Evolutionary conservation across 2,113 vertebrate genomes (phyloP).

Genomic region (Montifringilla adamsi): DNA sequence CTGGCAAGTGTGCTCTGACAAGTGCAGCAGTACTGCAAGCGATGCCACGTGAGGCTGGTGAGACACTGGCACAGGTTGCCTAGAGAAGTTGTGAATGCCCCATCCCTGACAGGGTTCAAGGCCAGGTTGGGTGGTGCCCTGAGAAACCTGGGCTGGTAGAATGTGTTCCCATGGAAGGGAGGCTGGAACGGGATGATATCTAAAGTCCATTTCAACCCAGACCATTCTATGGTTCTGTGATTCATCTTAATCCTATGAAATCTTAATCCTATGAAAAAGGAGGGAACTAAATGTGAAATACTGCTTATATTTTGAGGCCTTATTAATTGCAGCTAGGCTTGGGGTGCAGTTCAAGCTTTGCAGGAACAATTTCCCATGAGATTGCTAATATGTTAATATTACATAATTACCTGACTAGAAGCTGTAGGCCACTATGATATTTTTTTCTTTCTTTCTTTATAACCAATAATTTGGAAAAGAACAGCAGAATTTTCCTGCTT

Average conservation of each 20-base stretch:
- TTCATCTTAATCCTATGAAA: not conserved
- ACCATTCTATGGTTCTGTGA: not conserved
- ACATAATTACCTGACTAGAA: not conserved
- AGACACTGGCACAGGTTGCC: not conserved
- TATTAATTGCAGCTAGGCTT: not conserved
- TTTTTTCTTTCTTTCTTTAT: not conserved
- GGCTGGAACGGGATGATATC: not conserved
- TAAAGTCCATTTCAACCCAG: not conserved
- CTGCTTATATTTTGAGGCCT: accelerated
- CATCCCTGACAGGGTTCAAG: not conserved
- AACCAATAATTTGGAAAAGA: not conserved
- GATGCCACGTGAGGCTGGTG: accelerated
- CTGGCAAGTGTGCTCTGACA: not conserved
- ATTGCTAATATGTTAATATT: not conserved
- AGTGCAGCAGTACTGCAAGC: accelerated
- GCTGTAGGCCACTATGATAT: not conserved
- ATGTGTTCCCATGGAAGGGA: not conserved
- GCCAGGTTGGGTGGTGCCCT: too few species aligned
- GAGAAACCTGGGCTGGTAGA: not conserved
- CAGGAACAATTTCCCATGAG: not conserved
- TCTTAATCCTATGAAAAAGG: not conserved
- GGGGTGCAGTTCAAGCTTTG: not conserved
- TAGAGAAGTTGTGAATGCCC: not conserved
- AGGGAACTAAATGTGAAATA: not conserved
- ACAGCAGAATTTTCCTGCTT: not conserved